phyloP scores from a whole-genome alignment of 2,888 invertebrate genomes.

The Syrphus vitripennis region DNA sequence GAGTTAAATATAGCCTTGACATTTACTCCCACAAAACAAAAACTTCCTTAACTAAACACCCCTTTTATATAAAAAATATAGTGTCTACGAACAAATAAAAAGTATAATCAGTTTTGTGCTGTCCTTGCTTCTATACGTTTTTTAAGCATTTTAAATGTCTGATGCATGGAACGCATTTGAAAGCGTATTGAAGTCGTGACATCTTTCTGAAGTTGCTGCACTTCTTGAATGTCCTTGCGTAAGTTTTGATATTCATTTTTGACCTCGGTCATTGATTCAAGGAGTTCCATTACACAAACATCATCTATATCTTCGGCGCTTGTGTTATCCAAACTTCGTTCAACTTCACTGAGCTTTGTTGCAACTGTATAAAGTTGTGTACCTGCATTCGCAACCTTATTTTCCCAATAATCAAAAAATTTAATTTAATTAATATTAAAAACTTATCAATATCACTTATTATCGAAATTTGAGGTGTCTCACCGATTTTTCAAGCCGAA shows the following conservation, averaged over 20 bases:
- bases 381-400: conserved; percentile 88
- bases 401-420: not conserved
- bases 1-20: not conserved
- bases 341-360: conserved; percentile 88
- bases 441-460: not conserved
- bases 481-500: conserved; percentile 65
- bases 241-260: conserved; percentile 91
- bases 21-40: not conserved
- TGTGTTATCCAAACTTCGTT: conserved; percentile 81
- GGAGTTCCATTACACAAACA: conserved; percentile 87
- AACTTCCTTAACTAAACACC: not conserved
- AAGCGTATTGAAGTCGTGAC: conserved; percentile 88
- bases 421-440: not conserved
- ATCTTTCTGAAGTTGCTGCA: conserved; percentile 90
- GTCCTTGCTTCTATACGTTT: conserved; percentile 84
- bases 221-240: conserved; percentile 89
- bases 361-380: conserved; percentile 88
- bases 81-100: not conserved
- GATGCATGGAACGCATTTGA: conserved; percentile 86
- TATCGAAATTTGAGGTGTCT: no score
- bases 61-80: not conserved
- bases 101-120: conserved; percentile 37
- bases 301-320: conserved; percentile 81
- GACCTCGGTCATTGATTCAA: conserved; percentile 89
- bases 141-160: conserved; percentile 87